These are phyloP conservation scores for Caenorhabditis japonica DNA, from an alignment of 2,888 invertebrate species.

Conservation along the genomic window DNA sequence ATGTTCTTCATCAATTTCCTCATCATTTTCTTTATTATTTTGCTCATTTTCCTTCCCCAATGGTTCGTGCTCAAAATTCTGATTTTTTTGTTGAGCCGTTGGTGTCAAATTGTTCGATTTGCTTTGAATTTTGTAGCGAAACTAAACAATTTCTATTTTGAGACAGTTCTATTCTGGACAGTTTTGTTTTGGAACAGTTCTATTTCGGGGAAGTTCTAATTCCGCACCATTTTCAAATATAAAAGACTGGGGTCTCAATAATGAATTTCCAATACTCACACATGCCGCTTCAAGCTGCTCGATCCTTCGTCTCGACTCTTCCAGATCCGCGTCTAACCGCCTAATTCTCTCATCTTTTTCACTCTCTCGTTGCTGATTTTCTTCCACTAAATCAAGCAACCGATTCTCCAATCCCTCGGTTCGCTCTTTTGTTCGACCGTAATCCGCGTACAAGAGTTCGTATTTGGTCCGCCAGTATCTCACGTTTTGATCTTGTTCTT, in stretches of 20 bases:
- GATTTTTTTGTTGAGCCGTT: not conserved
- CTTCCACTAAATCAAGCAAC: slow-evolving; percentile 36
- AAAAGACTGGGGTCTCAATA: no score
- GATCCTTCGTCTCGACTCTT: slow-evolving; percentile 19
- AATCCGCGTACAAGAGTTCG: slow-evolving; percentile 28
- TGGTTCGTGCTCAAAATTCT: not conserved
- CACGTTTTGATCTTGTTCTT: slow-evolving; percentile 34
- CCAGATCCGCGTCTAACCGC: slow-evolving; percentile 12
- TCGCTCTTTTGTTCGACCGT: slow-evolving; percentile 18
- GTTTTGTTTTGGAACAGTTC: not conserved
- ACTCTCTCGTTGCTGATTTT: slow-evolving; percentile 18
- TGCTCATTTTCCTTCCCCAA: not conserved
- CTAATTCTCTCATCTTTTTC: slow-evolving; percentile 15
- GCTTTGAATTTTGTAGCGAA: slow-evolving; percentile 34
- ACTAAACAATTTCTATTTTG: no score
- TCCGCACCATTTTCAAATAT: no score
- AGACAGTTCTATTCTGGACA: not conserved
- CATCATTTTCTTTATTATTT: not conserved
- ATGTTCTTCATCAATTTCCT: not conserved
- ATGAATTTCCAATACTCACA: slow-evolving; percentile 24
- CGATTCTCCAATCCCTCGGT: slow-evolving; percentile 27
- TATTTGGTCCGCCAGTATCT: slow-evolving; percentile 52
- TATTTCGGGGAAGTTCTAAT: no score
- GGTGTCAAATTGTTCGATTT: not conserved
- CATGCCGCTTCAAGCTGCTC: slow-evolving; percentile 42